Evolutionary conservation across 1,140 invertebrate species (phyloP), one percentile per base, ranked within the genome.

Genomic region (Drosophila pachea): DNA sequence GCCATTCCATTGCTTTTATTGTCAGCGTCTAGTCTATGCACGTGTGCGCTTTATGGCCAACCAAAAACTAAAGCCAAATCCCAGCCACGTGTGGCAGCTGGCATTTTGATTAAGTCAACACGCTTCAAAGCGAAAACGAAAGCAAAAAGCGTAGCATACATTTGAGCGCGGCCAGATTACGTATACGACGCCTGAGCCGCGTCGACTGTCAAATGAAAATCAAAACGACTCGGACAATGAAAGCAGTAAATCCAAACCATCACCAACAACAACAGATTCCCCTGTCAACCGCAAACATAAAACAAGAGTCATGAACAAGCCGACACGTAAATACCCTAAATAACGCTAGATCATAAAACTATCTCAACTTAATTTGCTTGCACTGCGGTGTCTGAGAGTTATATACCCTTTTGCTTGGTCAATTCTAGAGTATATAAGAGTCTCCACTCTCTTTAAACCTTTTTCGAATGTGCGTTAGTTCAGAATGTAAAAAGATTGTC

Each of bases 101-200:
- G 52, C 70, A 53, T 78, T 81, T 81, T 83, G 66, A 82, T 82
- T 72, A 68, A 73, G 55, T 66, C 50, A 52, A 66, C 68, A 54
- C 47, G 36, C 45, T n/a, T 36, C 47, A 43, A 53, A 31, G 9
- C 14, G 8, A 40, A 11, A 35, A 9, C n/a, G 45, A 63, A 47
- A 53, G 32, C 47, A 65, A 73, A 62, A 60, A 67, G 1, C 47
- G 58, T 72, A 59, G 68, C 63, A 81, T 60, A 79, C 64, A 52
- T 68, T 55, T 58, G 38, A 62, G 68, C 42, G 68, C 31, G 11
- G 49, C 22, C 5, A 32, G 16, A 58, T 56, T 60, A 71, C 63
- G 55, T 60, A 67, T 67, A 67, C 55, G 49, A 54, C 55, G 42
- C 38, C 38, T 47, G 22, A 38, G 68, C 36, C 62, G 48, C 54